These are phyloP conservation scores for Falco punctatus DNA, from an alignment of 2,113 vertebrate genomes.

Conservation along the genomic window DNA sequence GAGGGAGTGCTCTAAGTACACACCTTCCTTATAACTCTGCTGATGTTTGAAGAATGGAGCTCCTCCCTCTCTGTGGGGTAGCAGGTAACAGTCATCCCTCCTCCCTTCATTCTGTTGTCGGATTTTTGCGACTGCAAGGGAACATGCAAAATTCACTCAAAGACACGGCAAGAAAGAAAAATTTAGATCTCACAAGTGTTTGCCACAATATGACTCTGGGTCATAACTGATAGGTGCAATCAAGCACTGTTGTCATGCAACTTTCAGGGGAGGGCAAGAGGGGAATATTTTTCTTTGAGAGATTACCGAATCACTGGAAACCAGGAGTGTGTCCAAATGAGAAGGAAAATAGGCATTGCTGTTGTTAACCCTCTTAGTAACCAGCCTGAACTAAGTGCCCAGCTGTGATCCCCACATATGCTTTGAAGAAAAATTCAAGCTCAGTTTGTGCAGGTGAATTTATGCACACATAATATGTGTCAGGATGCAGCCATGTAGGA, in stretches of 20 bases:
- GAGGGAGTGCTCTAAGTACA: constrained; percentile 56
- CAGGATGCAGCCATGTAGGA: background rate
- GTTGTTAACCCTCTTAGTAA: background rate
- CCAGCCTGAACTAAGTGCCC: background rate
- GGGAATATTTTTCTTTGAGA: background rate
- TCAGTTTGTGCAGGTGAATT: background rate
- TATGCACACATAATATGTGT: background rate
- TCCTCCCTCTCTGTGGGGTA: constrained; percentile 68
- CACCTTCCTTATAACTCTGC: constrained; percentile 67
- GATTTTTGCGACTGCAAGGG: background rate
- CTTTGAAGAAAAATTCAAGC: background rate
- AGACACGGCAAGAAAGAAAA: background rate
- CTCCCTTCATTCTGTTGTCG: background rate
- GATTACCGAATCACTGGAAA: constrained; percentile 31
- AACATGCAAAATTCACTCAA: constrained; percentile 14
- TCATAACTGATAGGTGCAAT: constrained; percentile 20
- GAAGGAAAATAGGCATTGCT: background rate
- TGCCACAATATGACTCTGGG: constrained; percentile 6
- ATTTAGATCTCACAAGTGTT: background rate
- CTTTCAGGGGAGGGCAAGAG: background rate
- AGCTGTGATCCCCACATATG: background rate
- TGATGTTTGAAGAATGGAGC: constrained; percentile 53
- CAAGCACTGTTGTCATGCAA: background rate
- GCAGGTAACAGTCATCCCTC: constrained; percentile 43
- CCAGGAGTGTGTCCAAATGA: background rate